Evolutionary conservation across 2,888 invertebrate genomes (phyloP).

Genomic region (Mimas tiliae): DNA sequence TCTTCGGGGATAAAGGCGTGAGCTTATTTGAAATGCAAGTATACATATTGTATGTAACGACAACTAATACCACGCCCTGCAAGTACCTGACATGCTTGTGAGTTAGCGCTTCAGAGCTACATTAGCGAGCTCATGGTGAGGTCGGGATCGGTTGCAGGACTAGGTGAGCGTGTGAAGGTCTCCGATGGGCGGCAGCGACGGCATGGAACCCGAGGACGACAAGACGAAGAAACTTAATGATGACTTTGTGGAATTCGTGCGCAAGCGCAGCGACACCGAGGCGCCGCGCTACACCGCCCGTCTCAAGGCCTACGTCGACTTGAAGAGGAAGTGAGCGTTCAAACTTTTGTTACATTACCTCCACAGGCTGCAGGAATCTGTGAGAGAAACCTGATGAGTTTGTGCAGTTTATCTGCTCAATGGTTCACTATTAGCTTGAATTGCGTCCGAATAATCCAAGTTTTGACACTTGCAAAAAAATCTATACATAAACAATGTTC

Average conservation of each 20-base stretch:
- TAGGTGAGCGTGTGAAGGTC: slow-evolving; percentile 7
- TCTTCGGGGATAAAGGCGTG: too few relatives aligned
- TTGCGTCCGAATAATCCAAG: too few relatives aligned
- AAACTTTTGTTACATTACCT: neutral
- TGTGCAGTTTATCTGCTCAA: neutral
- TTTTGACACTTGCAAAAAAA: too few relatives aligned
- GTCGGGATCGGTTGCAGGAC: neutral
- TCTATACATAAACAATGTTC: too few relatives aligned
- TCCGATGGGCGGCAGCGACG: slow-evolving; percentile 41
- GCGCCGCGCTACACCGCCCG: slow-evolving; percentile 58
- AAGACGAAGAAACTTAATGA: slow-evolving; percentile 58
- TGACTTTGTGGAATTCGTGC: slow-evolving; percentile 60
- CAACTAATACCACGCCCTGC: too few relatives aligned
- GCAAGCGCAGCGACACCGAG: slow-evolving; percentile 60
- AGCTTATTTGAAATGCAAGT: too few relatives aligned
- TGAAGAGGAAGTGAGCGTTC: slow-evolving; percentile 57
- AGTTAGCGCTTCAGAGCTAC: too few relatives aligned
- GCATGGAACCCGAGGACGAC: slow-evolving; percentile 56
- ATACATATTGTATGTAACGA: too few relatives aligned
- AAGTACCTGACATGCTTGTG: too few relatives aligned
- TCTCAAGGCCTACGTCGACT: slow-evolving; percentile 55
- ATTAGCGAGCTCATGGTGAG: neutral
- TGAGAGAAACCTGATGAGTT: neutral
- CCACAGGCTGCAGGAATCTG: neutral
- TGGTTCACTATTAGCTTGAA: too few relatives aligned